Evolutionary conservation across 2,888 invertebrate species (phyloP).

Genomic region (Oscheius sp.): DNA sequence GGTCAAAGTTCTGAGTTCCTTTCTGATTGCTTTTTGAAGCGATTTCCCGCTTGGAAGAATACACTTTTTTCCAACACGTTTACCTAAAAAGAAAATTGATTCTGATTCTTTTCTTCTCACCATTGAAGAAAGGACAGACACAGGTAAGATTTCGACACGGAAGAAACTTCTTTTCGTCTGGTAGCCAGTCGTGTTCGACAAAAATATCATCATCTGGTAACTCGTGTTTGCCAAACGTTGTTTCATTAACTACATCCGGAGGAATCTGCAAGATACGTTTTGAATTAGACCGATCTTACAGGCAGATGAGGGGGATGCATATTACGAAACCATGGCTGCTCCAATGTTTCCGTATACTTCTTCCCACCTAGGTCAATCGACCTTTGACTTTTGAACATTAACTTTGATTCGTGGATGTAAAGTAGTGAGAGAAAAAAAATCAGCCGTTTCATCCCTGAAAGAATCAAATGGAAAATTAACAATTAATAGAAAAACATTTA

Average conservation of each 20-base stretch:
- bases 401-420: not conserved
- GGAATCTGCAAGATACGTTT: constrained; percentile 10
- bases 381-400: constrained; percentile 3
- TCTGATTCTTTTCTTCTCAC: too few relatives aligned
- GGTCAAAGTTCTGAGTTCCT: constrained; percentile 9
- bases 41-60: constrained; percentile 15
- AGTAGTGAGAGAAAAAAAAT: too few relatives aligned
- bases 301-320: constrained; percentile 37
- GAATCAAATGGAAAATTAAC: too few relatives aligned
- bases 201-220: constrained; percentile 29
- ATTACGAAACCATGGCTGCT: constrained; percentile 38
- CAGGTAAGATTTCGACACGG: constrained; percentile 41
- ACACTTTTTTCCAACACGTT: constrained; percentile 6
- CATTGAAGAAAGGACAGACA: constrained; percentile 38
- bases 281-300: constrained; percentile 1
- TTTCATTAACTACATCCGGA: not conserved
- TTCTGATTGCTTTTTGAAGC: constrained; percentile 1
- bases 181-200: constrained; percentile 39
- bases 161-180: constrained; percentile 38
- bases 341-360: constrained; percentile 13
- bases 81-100: not conserved
- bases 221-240: constrained; percentile 15
- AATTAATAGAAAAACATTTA: too few relatives aligned
- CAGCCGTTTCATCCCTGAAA: too few relatives aligned
- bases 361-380: not conserved